Evolutionary conservation across 2,888 invertebrate genomes (phyloP).

Genomic region (Epirrita christyi): DNA sequence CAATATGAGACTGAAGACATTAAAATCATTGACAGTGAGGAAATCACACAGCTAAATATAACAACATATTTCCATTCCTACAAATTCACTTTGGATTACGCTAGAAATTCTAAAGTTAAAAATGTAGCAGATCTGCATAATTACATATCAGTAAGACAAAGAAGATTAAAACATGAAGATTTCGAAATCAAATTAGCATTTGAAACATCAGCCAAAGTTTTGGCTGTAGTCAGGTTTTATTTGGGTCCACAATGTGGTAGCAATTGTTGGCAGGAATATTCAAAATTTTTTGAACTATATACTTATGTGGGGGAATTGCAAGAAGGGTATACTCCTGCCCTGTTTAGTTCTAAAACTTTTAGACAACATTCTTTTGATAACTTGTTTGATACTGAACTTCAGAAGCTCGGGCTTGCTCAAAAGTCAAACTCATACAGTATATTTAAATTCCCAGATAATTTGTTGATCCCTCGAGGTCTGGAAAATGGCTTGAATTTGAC

Average conservation of each 20-base stretch:
- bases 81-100: slow-evolving; percentile 59
- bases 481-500: slow-evolving; percentile 67
- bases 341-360: slow-evolving; percentile 62
- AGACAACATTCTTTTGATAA: slow-evolving; percentile 57
- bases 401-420: slow-evolving; percentile 9
- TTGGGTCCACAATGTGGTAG: slow-evolving; percentile 66
- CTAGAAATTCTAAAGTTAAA: slow-evolving; percentile 41
- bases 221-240: slow-evolving; percentile 63
- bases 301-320: slow-evolving; percentile 52
- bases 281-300: slow-evolving; percentile 68
- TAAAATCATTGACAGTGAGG: slow-evolving; percentile 51
- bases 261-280: slow-evolving; percentile 59
- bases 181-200: slow-evolving; percentile 64
- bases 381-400: slow-evolving; percentile 53
- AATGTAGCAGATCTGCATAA: slow-evolving; percentile 36
- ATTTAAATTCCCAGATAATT: slow-evolving; percentile 68
- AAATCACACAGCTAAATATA: slow-evolving; percentile 49
- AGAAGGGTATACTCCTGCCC: slow-evolving; percentile 59
- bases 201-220: slow-evolving; percentile 49
- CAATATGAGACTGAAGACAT: slow-evolving; percentile 58
- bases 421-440: slow-evolving; percentile 38
- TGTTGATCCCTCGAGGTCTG: slow-evolving; percentile 68
- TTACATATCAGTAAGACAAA: slow-evolving; percentile 61
- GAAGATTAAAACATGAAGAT: slow-evolving; percentile 61
- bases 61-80: slow-evolving; percentile 67